Base-by-base conservation (phyloP, 2,113 vertebrate genomes). In the Hyaena hyaena region DNA sequence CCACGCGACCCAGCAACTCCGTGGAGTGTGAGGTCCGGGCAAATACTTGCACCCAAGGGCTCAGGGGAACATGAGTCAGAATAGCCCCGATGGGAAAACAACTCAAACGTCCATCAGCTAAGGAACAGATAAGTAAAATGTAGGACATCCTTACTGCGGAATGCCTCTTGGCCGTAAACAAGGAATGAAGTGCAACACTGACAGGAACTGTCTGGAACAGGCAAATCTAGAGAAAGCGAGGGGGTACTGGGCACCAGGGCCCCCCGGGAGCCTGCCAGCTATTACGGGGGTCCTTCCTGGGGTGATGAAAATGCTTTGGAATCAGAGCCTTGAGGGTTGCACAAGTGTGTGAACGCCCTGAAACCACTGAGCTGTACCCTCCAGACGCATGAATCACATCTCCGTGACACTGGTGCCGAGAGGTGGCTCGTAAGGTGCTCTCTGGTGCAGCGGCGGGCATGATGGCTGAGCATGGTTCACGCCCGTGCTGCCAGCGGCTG, bases 41-140 rank as follows among this genome's bases (percentile, higher is more conserved):
- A 6, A 2, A n/a, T 33, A 19, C 73, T 0, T 1, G 4, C 21
- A 3, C 9, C 0, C 2, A 1, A 0, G 16, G 16, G 21, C 2
- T 58, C 19, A 0, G 4, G 65, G 73, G 45, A 14, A 14, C 19
- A 1, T 7, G 28, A 12, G 8, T 19, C 43, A 5, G 0, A 3
- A 10, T 2, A 2, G 4, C 53, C 7, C 28, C 23, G 10, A 5
- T 10, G 28, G 4, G 4, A 58, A 23, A 3, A 23, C 39, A 5
- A 1, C n/a, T 21, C 31, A 2, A 26, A 8, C 0, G 4, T 2
- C 45, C n/a, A 0, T 31, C n/a, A 10, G 10, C 61, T 6, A 0
- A 1, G 9, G 33, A 39, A 21, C 0, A 8, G 33, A 10, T 1
- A 5, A 14, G 2, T 0, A 3, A 4, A 3, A 1, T 0, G 17